Evolutionary conservation across 2,113 vertebrate species (phyloP).

Genomic region (Numenius arquata): DNA sequence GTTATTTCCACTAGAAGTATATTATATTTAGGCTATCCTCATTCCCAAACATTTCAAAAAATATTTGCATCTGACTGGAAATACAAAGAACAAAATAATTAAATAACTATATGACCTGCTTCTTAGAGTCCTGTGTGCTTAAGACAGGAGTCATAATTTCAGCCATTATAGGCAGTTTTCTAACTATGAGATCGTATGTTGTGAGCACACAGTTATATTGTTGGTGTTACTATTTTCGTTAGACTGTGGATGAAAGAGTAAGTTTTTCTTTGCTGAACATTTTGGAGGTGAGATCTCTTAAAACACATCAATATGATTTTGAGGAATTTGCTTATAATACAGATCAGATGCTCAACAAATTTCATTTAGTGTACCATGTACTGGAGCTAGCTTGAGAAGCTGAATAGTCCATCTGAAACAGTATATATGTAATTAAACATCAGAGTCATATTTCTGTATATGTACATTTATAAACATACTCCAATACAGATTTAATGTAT

Average conservation of each 20-base stretch:
- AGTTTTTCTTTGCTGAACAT: not conserved
- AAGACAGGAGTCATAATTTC: not conserved
- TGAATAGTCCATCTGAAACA: not conserved
- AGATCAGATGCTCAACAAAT: not conserved
- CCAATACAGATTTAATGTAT: not conserved
- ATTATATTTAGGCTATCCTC: conserved; percentile 52
- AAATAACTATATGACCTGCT: not conserved
- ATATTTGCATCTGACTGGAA: conserved; percentile 26
- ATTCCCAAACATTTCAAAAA: conserved; percentile 25
- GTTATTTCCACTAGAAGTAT: conserved; percentile 56
- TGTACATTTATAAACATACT: not conserved
- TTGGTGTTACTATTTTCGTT: not conserved
- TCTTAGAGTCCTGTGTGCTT: not conserved
- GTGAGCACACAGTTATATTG: not conserved
- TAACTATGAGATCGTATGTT: not conserved
- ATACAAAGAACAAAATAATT: conserved; percentile 8
- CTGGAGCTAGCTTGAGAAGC: not conserved
- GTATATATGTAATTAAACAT: not conserved
- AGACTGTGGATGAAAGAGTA: not conserved
- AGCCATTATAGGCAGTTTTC: not conserved
- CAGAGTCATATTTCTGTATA: not conserved
- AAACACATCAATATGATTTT: not conserved
- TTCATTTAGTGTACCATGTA: not conserved
- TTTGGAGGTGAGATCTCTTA: not conserved
- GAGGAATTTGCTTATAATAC: not conserved